Evolutionary conservation across 2,888 invertebrate species (phyloP).

Genomic region (Amorpha juglandis): DNA sequence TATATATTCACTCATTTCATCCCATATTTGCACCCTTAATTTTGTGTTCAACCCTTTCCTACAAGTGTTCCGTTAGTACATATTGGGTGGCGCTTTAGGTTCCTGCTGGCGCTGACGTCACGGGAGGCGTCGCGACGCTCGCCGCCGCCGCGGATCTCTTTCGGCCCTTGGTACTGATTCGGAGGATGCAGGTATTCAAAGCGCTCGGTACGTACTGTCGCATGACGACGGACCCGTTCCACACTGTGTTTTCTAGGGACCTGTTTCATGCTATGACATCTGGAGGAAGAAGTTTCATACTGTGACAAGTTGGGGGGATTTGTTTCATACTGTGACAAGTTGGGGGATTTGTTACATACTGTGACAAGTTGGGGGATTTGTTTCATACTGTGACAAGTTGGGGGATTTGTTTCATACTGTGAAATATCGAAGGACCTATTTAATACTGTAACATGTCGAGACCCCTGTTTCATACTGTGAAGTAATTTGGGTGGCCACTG

Average conservation of each 20-base stretch:
- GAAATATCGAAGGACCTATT: not conserved
- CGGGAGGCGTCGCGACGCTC: conserved; percentile 64
- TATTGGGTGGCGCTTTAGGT: conserved; percentile 59
- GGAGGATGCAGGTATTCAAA: conserved; percentile 42
- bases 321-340: not conserved
- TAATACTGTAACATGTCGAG: too few species aligned
- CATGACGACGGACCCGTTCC: too few species aligned
- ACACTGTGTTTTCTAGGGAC: too few species aligned
- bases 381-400: not conserved
- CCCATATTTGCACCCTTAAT: not conserved
- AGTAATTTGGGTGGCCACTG: too few species aligned
- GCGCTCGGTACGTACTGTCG: conserved; percentile 46
- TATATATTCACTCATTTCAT: not conserved
- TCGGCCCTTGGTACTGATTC: conserved; percentile 81
- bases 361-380: not conserved
- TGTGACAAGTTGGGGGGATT: not conserved
- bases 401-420: not conserved
- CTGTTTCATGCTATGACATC: not conserved
- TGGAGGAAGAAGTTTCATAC: not conserved
- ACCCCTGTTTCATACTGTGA: too few species aligned
- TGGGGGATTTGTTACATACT: not conserved
- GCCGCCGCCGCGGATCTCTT: conserved; percentile 79
- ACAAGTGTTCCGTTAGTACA: conserved; percentile 12
- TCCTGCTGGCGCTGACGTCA: conserved; percentile 71
- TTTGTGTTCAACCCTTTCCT: not conserved